Percentiles rank a stretch among this genome's conserved stretches.
Conservation (phyloP, 1,140 invertebrate genomes). For the Zeugodacus cucurbitae region DNA sequence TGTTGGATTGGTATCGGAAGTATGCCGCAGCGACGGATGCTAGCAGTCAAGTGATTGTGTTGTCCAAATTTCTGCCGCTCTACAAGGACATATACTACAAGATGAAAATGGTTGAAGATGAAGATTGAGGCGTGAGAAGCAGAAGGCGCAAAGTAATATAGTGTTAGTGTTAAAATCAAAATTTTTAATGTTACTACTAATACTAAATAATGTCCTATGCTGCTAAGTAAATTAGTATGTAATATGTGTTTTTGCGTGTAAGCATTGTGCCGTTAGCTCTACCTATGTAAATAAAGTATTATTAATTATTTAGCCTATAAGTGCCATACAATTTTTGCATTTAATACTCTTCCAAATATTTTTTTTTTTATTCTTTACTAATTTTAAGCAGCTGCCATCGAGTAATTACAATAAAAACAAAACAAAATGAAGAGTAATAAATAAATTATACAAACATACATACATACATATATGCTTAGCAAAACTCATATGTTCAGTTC, state of each 20-base stretch:
- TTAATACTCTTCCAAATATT: not conserved
- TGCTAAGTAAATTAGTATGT: not conserved
- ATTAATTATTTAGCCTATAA: not conserved
- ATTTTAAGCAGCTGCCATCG: not conserved
- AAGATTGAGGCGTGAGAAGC: not conserved
- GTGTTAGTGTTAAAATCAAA: not conserved
- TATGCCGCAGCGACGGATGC: not conserved
- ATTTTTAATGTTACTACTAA: not conserved
- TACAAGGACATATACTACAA: not conserved
- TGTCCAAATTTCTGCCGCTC: not conserved
- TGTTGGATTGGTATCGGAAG: not conserved
- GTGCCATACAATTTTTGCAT: not conserved
- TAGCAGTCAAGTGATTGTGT: not conserved
- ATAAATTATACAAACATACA: slow-evolving; percentile 4
- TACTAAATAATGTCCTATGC: not conserved
- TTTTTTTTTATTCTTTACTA: not conserved
- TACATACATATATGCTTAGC: not conserved
- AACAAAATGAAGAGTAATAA: not conserved
- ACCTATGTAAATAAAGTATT: slow-evolving; percentile 37
- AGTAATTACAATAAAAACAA: not conserved
- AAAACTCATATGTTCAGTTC: not conserved
- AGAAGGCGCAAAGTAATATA: not conserved
- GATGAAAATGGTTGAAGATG: not conserved
- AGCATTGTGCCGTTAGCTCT: not conserved
- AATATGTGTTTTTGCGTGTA: not conserved